Percentiles rank a stretch among this genome's conserved stretches.
Conservation (phyloP, 2,113 vertebrate genomes). For the Micromys minutus region DNA sequence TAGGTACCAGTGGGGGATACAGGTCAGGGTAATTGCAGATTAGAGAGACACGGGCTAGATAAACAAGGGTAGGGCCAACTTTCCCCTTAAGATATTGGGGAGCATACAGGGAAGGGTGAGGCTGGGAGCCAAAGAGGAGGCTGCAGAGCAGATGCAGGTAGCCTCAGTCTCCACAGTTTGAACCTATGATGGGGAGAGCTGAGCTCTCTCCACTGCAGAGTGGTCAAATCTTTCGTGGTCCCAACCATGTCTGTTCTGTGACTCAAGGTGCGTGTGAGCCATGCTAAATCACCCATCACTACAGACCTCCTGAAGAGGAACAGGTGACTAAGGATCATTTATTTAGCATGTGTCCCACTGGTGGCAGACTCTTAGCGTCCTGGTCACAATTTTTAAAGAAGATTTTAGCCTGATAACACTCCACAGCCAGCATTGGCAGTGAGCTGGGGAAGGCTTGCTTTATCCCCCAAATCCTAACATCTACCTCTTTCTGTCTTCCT, state of each 20-base stretch:
- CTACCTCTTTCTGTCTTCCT: not conserved
- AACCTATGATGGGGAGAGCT: not conserved
- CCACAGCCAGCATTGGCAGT: not conserved
- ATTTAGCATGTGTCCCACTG: not conserved
- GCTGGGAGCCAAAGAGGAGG: not conserved
- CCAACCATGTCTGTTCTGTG: not conserved
- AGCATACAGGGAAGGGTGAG: not conserved
- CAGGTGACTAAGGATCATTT: too few species aligned
- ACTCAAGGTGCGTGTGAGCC: not conserved
- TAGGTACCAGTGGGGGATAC: not conserved
- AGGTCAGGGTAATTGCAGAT: not conserved
- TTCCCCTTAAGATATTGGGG: not conserved
- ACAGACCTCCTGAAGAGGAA: not conserved
- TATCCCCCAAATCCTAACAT: fast-evolving
- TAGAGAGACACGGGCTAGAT: not conserved
- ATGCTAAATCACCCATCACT: not conserved
- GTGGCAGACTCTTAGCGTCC: not conserved
- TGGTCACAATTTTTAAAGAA: too few species aligned
- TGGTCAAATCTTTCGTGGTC: fast-evolving
- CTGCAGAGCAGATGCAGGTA: not conserved
- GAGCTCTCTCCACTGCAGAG: not conserved
- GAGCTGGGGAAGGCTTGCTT: fast-evolving
- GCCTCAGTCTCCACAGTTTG: not conserved
- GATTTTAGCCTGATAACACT: not conserved
- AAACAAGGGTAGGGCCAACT: not conserved